Evolutionary conservation across 35 echinoderm and acorn worm genomes (phyloP).

Genomic region (Ophiothrix spiculata): DNA sequence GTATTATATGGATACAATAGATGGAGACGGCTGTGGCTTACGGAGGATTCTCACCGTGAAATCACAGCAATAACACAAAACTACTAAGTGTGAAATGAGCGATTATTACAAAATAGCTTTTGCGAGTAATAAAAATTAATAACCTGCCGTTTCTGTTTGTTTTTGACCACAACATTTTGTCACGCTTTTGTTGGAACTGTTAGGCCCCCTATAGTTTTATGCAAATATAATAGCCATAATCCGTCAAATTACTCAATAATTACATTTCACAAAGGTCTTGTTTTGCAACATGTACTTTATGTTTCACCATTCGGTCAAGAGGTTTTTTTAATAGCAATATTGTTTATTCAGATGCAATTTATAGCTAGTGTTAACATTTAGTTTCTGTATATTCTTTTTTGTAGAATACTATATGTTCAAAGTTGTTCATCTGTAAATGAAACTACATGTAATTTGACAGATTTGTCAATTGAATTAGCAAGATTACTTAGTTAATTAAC

Average conservation of each 20-base stretch:
- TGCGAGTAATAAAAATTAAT: background rate
- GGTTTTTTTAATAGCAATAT: background rate
- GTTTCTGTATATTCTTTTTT: background rate
- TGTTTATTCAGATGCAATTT: background rate
- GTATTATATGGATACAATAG: background rate
- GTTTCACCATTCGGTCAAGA: background rate
- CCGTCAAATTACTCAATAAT: background rate
- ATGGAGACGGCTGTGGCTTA: background rate
- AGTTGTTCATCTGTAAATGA: background rate
- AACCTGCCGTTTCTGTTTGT: background rate
- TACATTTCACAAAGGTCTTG: background rate
- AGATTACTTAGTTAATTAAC: background rate
- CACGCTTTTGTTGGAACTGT: background rate
- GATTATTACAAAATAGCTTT: background rate
- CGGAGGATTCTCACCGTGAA: background rate
- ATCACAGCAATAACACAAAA: background rate
- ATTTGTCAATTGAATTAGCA: background rate
- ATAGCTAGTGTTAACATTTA: background rate
- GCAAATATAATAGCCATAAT: conserved; percentile 3
- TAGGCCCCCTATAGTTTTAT: background rate
- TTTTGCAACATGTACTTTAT: background rate
- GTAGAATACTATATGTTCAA: background rate
- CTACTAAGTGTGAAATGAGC: background rate
- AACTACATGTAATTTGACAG: background rate
- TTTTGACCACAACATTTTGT: background rate